These are phyloP conservation scores for Oophaga sylvatica DNA, from an alignment of 2,797 vertebrate genomes.

Conservation along the genomic window DNA sequence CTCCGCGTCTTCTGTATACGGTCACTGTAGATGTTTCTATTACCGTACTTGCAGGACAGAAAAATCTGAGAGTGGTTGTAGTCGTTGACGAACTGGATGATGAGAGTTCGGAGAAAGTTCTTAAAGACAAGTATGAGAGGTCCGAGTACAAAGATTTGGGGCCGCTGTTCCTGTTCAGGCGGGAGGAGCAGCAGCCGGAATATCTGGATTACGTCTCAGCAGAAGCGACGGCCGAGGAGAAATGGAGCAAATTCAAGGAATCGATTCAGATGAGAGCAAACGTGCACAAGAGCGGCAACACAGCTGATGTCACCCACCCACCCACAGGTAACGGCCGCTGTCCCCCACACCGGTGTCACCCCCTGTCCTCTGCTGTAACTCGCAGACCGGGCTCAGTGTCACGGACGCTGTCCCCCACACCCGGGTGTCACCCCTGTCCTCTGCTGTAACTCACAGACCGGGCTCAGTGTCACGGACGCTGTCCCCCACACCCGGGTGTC, in stretches of 20 bases:
- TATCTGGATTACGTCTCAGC: neutral
- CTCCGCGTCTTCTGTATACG: too few species aligned
- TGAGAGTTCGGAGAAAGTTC: neutral
- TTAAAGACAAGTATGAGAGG: neutral
- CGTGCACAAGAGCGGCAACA: neutral
- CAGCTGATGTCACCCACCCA: neutral
- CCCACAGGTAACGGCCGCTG: neutral
- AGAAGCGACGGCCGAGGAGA: neutral
- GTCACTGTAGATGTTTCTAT: neutral
- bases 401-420: too few species aligned
- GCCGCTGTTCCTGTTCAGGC: neutral
- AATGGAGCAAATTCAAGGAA: neutral
- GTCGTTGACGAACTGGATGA: neutral
- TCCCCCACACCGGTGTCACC: too few species aligned
- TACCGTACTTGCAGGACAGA: neutral
- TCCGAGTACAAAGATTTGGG: neutral
- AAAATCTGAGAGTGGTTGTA: neutral
- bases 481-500: too few species aligned
- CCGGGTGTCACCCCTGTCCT: too few species aligned
- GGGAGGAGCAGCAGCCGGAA: neutral
- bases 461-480: too few species aligned
- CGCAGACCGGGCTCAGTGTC: too few species aligned
- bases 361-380: too few species aligned
- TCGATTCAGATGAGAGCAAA: neutral
- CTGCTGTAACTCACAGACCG: too few species aligned